Evolutionary conservation across 2,888 invertebrate genomes (phyloP).

Genomic region (Graphium colonna): DNA sequence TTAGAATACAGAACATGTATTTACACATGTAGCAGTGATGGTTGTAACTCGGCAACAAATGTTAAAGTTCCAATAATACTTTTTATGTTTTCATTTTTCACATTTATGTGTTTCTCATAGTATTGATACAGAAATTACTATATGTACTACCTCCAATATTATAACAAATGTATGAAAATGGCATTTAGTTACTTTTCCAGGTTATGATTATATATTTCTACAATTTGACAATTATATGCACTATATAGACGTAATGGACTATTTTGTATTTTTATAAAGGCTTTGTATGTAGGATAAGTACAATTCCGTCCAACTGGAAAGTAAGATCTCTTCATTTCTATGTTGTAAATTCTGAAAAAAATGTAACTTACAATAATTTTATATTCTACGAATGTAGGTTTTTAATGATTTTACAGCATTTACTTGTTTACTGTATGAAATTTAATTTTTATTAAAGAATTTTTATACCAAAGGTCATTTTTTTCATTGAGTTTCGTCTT

Average conservation of each 20-base stretch:
- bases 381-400: no score
- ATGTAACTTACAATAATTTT: no score
- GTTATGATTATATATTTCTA: not conserved
- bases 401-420: no score
- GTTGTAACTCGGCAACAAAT: constrained; percentile 85
- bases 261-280: not conserved
- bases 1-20: constrained; percentile 92
- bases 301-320: not conserved
- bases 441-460: no score
- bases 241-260: not conserved
- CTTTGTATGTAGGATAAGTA: not conserved
- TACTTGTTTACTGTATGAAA: no score
- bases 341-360: no score
- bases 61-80: constrained; percentile 39
- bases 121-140: constrained; percentile 6
- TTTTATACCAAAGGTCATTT: no score
- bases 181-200: no score
- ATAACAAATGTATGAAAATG: no score
- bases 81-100: constrained; percentile 33
- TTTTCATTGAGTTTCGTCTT: no score
- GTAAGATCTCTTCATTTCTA: no score
- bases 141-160: constrained; percentile 12
- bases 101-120: constrained; percentile 6
- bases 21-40: constrained; percentile 90
- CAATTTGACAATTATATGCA: not conserved